Evolutionary conservation across 2,888 invertebrate species (phyloP).

Genomic region (Plusia festucae): DNA sequence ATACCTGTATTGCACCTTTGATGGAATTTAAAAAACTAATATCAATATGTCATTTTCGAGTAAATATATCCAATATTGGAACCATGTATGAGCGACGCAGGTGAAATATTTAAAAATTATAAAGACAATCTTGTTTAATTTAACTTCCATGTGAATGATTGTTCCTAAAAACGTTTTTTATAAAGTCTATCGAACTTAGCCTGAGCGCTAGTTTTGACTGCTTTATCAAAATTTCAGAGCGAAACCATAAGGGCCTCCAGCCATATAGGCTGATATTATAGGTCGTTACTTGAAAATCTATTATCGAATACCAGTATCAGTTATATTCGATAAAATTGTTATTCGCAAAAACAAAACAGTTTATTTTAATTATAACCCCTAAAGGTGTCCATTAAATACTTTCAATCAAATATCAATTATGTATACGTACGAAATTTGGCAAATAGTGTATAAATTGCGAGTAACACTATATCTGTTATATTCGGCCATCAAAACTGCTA

Average conservation of each 20-base stretch:
- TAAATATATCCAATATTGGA: not conserved
- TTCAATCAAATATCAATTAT: slow-evolving; percentile 46
- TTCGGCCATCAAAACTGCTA: slow-evolving; percentile 27
- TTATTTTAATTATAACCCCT: slow-evolving; percentile 15
- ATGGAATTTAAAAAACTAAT: too few species aligned
- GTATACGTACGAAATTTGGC: slow-evolving; percentile 51
- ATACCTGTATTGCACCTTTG: too few species aligned
- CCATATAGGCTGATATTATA: too few species aligned
- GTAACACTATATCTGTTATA: slow-evolving; percentile 36
- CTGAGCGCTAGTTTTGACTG: too few species aligned
- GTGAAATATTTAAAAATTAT: not conserved
- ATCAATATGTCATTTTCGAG: too few species aligned
- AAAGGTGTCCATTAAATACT: slow-evolving; percentile 39
- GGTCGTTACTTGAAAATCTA: not conserved
- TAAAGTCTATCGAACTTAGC: too few species aligned
- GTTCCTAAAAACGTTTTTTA: not conserved
- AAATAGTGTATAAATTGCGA: slow-evolving; percentile 44
- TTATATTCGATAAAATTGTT: not conserved
- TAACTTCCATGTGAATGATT: too few species aligned
- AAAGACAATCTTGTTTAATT: not conserved
- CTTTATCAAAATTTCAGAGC: too few species aligned
- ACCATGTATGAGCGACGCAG: too few species aligned
- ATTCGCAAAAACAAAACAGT: slow-evolving; percentile 15
- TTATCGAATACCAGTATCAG: not conserved
- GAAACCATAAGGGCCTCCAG: too few species aligned